Conservation (phyloP, 2,888 invertebrate species). For the Luperina testacea region DNA sequence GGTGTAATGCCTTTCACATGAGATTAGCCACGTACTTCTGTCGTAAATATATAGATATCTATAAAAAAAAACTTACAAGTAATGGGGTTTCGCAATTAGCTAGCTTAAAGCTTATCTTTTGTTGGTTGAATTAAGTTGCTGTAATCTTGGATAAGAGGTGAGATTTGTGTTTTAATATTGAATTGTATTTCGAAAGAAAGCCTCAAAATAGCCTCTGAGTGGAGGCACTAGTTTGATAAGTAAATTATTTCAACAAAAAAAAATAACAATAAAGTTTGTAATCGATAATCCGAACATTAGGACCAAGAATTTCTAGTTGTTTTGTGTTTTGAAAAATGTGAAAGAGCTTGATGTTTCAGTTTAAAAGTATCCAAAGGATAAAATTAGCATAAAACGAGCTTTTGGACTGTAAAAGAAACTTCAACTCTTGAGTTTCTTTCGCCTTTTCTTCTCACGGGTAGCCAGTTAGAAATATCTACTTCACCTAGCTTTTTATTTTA, state of each 20-base stretch:
- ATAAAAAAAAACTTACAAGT: slow-evolving; percentile 42
- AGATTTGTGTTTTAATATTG: background rate
- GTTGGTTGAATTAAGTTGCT: slow-evolving; percentile 4
- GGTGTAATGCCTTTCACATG: slow-evolving; percentile 64
- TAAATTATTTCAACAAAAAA: background rate
- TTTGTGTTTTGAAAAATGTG: background rate
- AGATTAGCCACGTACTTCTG: slow-evolving; percentile 58
- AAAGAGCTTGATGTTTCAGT: background rate
- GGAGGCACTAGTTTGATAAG: background rate
- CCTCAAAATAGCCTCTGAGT: background rate
- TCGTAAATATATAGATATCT: slow-evolving; percentile 55
- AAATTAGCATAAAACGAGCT: no score
- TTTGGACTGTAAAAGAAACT: no score
- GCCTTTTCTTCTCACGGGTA: background rate
- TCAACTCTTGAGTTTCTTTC: background rate
- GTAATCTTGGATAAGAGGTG: slow-evolving; percentile 25
- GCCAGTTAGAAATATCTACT: background rate
- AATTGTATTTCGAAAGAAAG: background rate
- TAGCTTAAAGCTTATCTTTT: slow-evolving; percentile 12
- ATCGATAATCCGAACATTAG: background rate
- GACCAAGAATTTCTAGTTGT: background rate
- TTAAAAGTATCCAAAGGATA: background rate
- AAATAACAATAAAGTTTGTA: background rate
- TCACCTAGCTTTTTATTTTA: background rate
- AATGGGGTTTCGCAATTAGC: slow-evolving; percentile 59